Percentiles rank a stretch among this genome's conserved stretches.
Conservation (phyloP, 2,888 invertebrate species). For the Acrobasis consociella region DNA sequence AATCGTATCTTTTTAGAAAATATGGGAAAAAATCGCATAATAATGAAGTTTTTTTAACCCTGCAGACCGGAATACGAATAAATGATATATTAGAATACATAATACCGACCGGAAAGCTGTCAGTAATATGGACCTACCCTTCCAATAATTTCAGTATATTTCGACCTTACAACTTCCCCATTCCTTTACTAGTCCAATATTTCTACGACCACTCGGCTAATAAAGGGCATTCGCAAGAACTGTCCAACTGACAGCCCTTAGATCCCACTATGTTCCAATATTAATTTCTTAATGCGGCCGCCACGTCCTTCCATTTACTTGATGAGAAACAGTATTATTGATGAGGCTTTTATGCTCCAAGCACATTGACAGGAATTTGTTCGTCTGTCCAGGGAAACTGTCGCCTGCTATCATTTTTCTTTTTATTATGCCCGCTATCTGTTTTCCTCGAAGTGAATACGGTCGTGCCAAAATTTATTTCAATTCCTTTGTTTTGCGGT, state of each 20-base stretch:
- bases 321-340: conserved; percentile 62
- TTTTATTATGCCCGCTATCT: conserved; percentile 26
- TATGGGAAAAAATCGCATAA: too few species aligned
- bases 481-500: conserved; percentile 23
- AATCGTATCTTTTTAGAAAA: too few species aligned
- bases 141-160: too few species aligned
- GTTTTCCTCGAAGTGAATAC: conserved; percentile 15
- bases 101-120: too few species aligned
- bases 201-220: too few species aligned
- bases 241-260: conserved; percentile 6
- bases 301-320: conserved; percentile 59
- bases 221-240: neutral
- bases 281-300: conserved; percentile 64
- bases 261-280: conserved; percentile 46
- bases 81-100: too few species aligned
- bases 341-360: conserved; percentile 52
- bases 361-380: conserved; percentile 47
- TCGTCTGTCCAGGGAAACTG: conserved; percentile 41
- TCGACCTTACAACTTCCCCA: too few species aligned
- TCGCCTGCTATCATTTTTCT: conserved; percentile 37
- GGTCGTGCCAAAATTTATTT: conserved; percentile 13
- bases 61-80: too few species aligned
- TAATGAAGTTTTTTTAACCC: too few species aligned
- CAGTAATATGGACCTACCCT: too few species aligned
- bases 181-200: too few species aligned